Evolutionary conservation across 2,888 invertebrate species (phyloP).

Genomic region (Ochropleura plecta): DNA sequence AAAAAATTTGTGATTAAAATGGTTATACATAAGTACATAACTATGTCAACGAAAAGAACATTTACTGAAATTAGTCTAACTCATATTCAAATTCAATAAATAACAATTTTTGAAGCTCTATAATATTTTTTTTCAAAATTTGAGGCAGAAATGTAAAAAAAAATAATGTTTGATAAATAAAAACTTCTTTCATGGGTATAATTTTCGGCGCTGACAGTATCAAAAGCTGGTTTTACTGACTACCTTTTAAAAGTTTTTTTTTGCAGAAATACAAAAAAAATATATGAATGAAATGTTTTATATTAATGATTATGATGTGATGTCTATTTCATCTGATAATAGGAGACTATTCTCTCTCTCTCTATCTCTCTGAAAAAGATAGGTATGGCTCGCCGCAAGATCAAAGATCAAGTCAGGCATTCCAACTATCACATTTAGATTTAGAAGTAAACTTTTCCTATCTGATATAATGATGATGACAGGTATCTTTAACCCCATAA

Average conservation of each 20-base stretch:
- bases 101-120: too few relatives aligned
- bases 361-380: background rate
- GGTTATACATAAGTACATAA: too few relatives aligned
- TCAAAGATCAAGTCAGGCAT: slow-evolving; percentile 29
- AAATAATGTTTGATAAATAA: background rate
- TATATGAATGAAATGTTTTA: too few relatives aligned
- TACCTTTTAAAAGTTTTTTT: background rate
- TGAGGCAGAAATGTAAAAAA: too few relatives aligned
- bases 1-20: too few relatives aligned
- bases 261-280: background rate
- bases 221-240: too few relatives aligned
- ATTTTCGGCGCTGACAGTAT: background rate
- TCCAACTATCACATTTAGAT: slow-evolving; percentile 1
- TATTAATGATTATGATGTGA: background rate
- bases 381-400: background rate
- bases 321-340: background rate
- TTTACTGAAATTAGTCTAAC: too few relatives aligned
- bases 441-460: slow-evolving; percentile 27
- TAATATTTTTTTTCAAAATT: too few relatives aligned
- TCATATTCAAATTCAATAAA: too few relatives aligned
- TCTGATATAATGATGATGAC: slow-evolving; percentile 39
- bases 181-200: background rate
- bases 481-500: slow-evolving; percentile 29
- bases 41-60: too few relatives aligned
- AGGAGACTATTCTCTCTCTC: background rate